These are phyloP conservation scores for Agonopterix alstromeriana DNA, from an alignment of 2,888 invertebrate species.

Conservation along the genomic window DNA sequence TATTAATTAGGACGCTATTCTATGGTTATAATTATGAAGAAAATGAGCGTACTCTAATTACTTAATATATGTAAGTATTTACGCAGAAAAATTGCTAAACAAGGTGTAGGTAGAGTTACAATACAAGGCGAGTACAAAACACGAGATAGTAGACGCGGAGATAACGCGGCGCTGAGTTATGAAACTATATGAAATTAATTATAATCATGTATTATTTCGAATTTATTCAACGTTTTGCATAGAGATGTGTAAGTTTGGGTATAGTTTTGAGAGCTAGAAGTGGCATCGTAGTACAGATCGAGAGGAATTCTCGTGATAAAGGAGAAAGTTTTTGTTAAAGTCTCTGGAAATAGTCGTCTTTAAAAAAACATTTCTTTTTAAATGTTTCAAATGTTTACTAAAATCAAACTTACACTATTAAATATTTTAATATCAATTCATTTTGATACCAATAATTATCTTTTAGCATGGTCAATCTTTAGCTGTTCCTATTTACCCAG, in stretches of 20 bases:
- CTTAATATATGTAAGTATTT: conserved; percentile 1
- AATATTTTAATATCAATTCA: no score
- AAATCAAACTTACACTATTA: no score
- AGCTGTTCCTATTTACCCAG: no score
- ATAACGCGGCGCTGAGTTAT: no score
- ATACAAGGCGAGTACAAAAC: conserved; percentile 17
- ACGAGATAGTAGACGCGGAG: conserved; percentile 30
- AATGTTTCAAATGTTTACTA: no score
- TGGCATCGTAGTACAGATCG: conserved; percentile 1
- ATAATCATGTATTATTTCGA: conserved; percentile 38
- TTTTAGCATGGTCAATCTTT: no score
- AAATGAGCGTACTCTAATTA: neutral
- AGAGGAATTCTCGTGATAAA: no score
- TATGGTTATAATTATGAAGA: neutral
- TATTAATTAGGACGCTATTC: no score
- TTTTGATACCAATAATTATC: no score
- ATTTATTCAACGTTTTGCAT: conserved; percentile 33
- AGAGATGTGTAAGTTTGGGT: conserved; percentile 18
- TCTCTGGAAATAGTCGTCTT: no score
- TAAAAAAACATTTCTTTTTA: no score
- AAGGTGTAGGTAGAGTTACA: conserved; percentile 1
- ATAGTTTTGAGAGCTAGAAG: conserved; percentile 18
- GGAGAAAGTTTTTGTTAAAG: no score
- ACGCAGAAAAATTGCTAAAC: conserved; percentile 16
- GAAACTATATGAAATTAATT: conserved; percentile 22